Base-by-base conservation (phyloP, 2,888 invertebrate genomes). In the Aspidapion aeneum region DNA sequence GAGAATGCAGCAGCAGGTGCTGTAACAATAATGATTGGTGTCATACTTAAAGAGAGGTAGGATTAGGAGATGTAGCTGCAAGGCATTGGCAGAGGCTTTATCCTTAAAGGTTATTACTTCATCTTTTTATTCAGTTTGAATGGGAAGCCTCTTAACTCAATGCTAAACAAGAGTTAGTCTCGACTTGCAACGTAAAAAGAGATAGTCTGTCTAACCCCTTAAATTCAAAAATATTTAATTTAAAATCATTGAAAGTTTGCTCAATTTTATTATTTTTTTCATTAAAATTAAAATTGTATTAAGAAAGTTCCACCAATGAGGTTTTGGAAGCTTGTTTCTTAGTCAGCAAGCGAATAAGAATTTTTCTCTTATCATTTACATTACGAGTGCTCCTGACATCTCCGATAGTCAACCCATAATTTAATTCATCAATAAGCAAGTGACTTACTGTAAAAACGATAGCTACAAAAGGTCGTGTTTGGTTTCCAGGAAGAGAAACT, bases 281-380 rank as follows among this genome's bases (percentile, higher is more conserved):
- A 7, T 35, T 7, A 35, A 35, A 35, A 35, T 35, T 12, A 35
- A 35, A 7, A 35, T 35, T 12, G 12, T 35, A 35, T 3, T 35
- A 3, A 35, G 35, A 35, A 7, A 35, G 12, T 20, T 58, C 7
- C 3, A 58, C 17, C n/a, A 58, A 17, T 2, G 18, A 21, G 1
- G 18, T 18, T 1, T 56, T 56, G 12, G 18, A 17, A 19, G 49
- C 18, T 57, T 49, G 60, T 57, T 60, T 60, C 57, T 63, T 63
- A 20, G 18, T 48, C 54, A 60, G 55, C n/a, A 63, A 52, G 50
- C 57, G 60, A 21, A 50, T 21, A 16, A 63, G 17, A 3, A 60
- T 60, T 61, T 63, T 61, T 18, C 63, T 56, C 55, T 63, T 61
- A 20, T 63, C 54, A 7, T 12, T 35, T 1, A 61, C 56, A 7